A percentile compares a stretch with the other conserved stretches of the same genome.
These are phyloP conservation scores for Abramis brama DNA, from an alignment of 2,113 vertebrate species.

Conservation along the genomic window DNA sequence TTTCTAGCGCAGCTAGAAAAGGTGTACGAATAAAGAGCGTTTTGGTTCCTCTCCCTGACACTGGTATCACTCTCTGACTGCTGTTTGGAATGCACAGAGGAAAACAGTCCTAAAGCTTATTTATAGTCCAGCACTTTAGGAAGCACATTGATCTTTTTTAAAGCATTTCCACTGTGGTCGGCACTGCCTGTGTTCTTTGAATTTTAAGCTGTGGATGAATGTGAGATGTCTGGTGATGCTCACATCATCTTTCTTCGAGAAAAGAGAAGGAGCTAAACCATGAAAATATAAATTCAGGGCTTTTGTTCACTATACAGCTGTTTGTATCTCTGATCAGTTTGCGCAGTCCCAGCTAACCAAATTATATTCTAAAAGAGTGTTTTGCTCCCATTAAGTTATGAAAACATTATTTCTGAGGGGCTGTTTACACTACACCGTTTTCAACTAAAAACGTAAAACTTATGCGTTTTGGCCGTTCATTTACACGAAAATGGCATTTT, in stretches of 20 bases:
- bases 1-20: conserved; percentile 5
- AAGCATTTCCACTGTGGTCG: conserved; percentile 33
- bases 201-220: conserved; percentile 32
- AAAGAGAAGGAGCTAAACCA: background rate
- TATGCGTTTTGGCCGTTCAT: too few species aligned
- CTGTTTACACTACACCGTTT: too few species aligned
- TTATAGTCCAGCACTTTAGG: conserved; percentile 43
- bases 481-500: too few species aligned
- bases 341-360: background rate
- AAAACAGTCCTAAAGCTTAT: conserved; percentile 29
- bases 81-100: conserved; percentile 33
- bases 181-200: conserved; percentile 45
- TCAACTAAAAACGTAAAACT: too few species aligned
- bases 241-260: background rate
- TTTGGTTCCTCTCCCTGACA: conserved; percentile 20
- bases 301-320: background rate
- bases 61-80: conserved; percentile 4
- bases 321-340: background rate
- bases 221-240: conserved; percentile 10
- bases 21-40: conserved; percentile 12
- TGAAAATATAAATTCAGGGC: background rate
- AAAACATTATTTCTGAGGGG: too few species aligned
- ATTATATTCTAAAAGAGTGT: too few species aligned
- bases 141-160: conserved; percentile 45
- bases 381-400: too few species aligned